Conservation (phyloP, 2,888 invertebrate genomes). For the Ichneumoninae sp. region DNA sequence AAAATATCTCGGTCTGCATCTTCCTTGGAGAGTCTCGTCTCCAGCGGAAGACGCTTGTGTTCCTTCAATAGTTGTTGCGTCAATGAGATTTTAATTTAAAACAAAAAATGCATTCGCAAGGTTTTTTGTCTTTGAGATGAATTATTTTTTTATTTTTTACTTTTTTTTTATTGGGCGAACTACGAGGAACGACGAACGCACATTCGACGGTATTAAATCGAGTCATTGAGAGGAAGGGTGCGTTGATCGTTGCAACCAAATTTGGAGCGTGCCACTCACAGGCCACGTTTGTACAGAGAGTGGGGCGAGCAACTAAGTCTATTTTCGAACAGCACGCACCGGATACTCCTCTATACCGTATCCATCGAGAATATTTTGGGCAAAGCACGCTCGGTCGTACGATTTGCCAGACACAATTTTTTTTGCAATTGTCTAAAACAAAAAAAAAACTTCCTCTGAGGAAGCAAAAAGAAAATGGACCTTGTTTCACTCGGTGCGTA, state of each 20-base stretch:
- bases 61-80: conserved; percentile 48
- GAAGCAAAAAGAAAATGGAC: neutral
- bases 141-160: neutral
- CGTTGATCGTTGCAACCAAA: conserved; percentile 85
- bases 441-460: neutral
- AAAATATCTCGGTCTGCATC: conserved; percentile 36
- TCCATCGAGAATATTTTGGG: conserved; percentile 48
- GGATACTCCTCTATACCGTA: conserved; percentile 79
- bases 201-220: conserved; percentile 21
- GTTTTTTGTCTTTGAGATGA: neutral
- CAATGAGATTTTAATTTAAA: neutral
- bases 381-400: conserved; percentile 9
- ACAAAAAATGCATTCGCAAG: neutral
- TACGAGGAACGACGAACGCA: conserved; percentile 31
- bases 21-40: conserved; percentile 25
- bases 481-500: neutral
- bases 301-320: conserved; percentile 83
- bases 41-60: conserved; percentile 17
- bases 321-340: conserved; percentile 80
- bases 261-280: conserved; percentile 85
- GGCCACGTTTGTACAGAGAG: conserved; percentile 71
- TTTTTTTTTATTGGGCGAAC: conserved; percentile 1
- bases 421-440: conserved; percentile 1
- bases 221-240: conserved; percentile 71
- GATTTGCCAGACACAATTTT: neutral